Evolutionary conservation across 2,888 invertebrate species (phyloP), one percentile per base, ranked within the genome.

Genomic region (Drosophila cognata): DNA sequence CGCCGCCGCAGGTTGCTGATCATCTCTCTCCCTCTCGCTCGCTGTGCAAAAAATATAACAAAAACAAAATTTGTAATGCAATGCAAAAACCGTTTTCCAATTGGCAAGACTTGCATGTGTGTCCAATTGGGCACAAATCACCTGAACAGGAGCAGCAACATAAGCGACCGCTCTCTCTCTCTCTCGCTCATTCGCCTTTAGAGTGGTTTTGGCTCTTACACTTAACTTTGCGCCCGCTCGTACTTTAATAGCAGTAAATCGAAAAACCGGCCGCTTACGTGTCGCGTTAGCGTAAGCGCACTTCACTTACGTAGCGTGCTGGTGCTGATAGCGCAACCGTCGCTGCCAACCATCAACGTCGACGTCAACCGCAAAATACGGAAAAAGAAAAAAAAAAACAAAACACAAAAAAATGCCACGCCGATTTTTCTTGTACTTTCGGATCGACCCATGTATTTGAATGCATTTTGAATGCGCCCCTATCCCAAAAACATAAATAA

Each of bases 191-290:
- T 18, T 36, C 31, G 6, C 35, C 13, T 28, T 48, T 46, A 4
- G 16, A 46, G 25, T 46, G 16, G 16, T 25, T 46, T 46, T 16
- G 46, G 25, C 59, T 41, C 46, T 38, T 35, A 25, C 38, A 25
- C 58, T 63, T 36, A 18, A n/a, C 55, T 41, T 46, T 31, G 33
- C 65, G 21, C 21, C 33, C 48, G 28, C 53, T 46, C 29, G 31
- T 48, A 59, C 62, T 59, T 56, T 53, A 41, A 57, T 57, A 21
- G 21, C n/a, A 57, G 52, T 61, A 61, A 43, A 48, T 29, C 28
- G 8, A 56, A 82, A 83, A 81, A 81, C 83, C 81, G 78, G 81
- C 81, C 84, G 81, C 81, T 81, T 79, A 81, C 82, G 79, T 79
- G 79, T 78, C 70, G 59, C 41, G 60, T 66, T 53, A 70, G 63